Evolutionary conservation across 1,140 invertebrate species (phyloP).

Genomic region (Sarcophaga peregrina): DNA sequence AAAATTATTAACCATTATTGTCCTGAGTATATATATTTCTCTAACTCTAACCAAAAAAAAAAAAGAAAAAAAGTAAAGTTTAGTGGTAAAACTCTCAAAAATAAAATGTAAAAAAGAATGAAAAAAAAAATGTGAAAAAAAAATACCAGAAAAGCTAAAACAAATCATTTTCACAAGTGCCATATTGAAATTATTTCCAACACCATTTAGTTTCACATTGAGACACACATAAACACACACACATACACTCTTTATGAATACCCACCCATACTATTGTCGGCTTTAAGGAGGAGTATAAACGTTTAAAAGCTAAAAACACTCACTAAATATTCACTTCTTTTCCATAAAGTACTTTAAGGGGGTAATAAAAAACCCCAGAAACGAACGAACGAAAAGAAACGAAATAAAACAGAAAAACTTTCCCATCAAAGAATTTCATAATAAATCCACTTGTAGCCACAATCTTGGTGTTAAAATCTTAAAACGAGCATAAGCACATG

Average conservation of each 20-base stretch:
- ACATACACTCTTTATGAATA: neutral
- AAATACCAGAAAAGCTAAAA: too few species aligned
- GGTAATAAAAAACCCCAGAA: neutral
- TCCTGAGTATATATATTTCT: too few species aligned
- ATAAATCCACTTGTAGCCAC: slow-evolving; percentile 15
- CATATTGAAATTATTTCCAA: slow-evolving; percentile 22
- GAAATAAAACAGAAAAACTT: neutral
- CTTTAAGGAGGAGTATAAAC: neutral
- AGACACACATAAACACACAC: neutral
- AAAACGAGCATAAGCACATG: neutral
- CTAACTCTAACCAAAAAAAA: too few species aligned
- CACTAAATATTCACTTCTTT: slow-evolving; percentile 2
- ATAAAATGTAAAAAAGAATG: too few species aligned
- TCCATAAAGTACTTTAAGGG: neutral
- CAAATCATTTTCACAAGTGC: neutral
- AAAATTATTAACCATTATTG: too few species aligned
- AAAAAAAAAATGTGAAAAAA: too few species aligned
- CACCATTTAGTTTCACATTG: neutral
- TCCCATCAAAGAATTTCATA: slow-evolving; percentile 19
- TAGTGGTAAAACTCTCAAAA: too few species aligned
- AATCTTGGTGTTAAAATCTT: slow-evolving; percentile 17
- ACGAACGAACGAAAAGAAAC: neutral
- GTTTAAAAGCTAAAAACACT: slow-evolving; percentile 9
- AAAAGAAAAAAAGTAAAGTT: too few species aligned
- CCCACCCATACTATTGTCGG: too few species aligned